These are phyloP conservation scores for Megaustenia siamemsis DNA, from an alignment of 2,888 invertebrate genomes.

Conservation along the genomic window DNA sequence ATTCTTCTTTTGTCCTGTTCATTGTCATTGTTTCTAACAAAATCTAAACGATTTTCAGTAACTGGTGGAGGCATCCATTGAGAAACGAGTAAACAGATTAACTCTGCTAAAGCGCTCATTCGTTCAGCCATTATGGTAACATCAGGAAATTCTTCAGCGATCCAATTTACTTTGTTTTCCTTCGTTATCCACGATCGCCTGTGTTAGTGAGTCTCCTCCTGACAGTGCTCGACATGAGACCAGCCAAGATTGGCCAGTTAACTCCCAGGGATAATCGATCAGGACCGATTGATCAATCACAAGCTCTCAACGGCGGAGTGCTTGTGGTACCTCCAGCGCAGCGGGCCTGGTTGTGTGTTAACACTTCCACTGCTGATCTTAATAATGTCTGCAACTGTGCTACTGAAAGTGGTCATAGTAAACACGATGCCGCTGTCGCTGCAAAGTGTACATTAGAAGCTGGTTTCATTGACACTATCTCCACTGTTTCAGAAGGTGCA, in stretches of 20 bases:
- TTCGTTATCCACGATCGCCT: too few species aligned
- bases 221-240: slow-evolving; percentile 23
- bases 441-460: neutral
- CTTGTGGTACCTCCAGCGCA: neutral
- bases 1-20: neutral
- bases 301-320: neutral
- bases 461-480: neutral
- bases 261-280: slow-evolving; percentile 32
- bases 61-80: neutral
- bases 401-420: neutral
- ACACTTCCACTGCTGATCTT: neutral
- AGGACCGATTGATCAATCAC: slow-evolving; percentile 23
- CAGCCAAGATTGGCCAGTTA: slow-evolving; percentile 44
- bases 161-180: neutral
- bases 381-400: neutral
- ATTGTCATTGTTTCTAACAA: too few species aligned
- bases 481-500: neutral
- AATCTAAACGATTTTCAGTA: neutral
- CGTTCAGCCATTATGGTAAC: neutral
- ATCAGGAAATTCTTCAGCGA: too few species aligned
- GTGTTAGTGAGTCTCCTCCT: neutral
- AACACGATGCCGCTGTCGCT: neutral
- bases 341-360: slow-evolving; percentile 18
- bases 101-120: neutral
- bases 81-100: neutral